These are phyloP conservation scores for Dasyprocta punctata DNA, from an alignment of 2,113 vertebrate species.

Conservation along the genomic window DNA sequence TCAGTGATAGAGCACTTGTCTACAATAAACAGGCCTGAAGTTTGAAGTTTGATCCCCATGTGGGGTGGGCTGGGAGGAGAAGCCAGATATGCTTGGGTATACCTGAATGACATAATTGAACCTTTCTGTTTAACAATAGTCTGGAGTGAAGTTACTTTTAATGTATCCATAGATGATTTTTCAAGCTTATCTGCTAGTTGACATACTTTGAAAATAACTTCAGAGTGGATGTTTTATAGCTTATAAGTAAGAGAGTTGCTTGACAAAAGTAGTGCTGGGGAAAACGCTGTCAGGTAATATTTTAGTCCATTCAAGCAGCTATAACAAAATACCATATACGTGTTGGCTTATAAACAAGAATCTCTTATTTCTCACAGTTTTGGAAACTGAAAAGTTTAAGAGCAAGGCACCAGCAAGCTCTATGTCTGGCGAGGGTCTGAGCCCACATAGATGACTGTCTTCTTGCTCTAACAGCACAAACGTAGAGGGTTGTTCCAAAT, in stretches of 20 bases:
- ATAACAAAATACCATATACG: neutral
- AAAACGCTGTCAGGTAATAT: neutral
- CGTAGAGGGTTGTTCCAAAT: neutral
- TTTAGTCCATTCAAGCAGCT: neutral
- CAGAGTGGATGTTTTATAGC: neutral
- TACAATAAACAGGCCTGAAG: neutral
- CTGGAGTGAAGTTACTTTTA: neutral
- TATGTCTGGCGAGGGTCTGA: neutral
- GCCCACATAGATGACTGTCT: neutral
- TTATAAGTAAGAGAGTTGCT: neutral
- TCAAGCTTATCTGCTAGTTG: neutral
- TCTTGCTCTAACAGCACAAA: neutral
- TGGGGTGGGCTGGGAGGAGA: neutral
- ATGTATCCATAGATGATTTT: neutral
- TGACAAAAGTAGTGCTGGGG: neutral
- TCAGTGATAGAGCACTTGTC: neutral
- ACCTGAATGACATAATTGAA: neutral
- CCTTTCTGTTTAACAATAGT: neutral
- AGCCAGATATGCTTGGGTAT: neutral
- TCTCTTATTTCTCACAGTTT: neutral
- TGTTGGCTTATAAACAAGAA: neutral
- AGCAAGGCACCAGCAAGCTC: neutral
- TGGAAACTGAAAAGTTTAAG: neutral
- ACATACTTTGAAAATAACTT: constrained; percentile 3
- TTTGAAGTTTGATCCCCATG: neutral